Conservation (phyloP, 2,888 invertebrate species). For the Phytoseiulus persimilis region DNA sequence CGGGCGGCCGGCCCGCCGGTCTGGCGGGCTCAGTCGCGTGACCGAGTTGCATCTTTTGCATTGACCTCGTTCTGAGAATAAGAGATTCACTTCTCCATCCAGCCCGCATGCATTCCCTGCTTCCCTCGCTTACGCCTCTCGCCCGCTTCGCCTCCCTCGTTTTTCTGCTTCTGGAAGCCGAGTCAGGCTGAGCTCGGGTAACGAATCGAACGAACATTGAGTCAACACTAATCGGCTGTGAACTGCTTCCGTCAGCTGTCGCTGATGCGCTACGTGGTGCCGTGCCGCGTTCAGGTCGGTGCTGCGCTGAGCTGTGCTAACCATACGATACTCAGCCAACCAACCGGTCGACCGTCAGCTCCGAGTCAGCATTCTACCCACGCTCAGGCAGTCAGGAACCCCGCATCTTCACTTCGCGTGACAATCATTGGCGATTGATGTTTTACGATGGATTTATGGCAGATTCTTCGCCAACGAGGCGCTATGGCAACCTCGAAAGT, state of each 20-base stretch:
- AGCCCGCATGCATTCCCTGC: neutral
- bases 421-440: neutral
- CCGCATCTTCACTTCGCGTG: neutral
- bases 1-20: too few relatives aligned
- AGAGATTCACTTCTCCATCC: neutral
- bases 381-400: neutral
- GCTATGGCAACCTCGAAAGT: too few relatives aligned
- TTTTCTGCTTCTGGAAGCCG: neutral
- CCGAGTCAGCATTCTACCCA: neutral
- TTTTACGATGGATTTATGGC: neutral
- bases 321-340: neutral
- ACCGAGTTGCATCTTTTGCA: neutral
- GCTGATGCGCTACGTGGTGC: neutral
- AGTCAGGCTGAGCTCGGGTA: neutral
- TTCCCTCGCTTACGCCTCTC: neutral
- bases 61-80: neutral
- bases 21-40: neutral
- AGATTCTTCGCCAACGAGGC: too few relatives aligned
- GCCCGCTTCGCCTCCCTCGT: neutral
- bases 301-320: neutral
- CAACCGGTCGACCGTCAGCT: neutral
- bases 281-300: neutral
- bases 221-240: neutral
- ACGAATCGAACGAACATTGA: neutral
- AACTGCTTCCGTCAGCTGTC: neutral